A percentile compares a stretch with the other conserved stretches of the same genome.
phyloP scores from a whole-genome alignment of 2,888 invertebrate genomes.

The Neria commutata region DNA sequence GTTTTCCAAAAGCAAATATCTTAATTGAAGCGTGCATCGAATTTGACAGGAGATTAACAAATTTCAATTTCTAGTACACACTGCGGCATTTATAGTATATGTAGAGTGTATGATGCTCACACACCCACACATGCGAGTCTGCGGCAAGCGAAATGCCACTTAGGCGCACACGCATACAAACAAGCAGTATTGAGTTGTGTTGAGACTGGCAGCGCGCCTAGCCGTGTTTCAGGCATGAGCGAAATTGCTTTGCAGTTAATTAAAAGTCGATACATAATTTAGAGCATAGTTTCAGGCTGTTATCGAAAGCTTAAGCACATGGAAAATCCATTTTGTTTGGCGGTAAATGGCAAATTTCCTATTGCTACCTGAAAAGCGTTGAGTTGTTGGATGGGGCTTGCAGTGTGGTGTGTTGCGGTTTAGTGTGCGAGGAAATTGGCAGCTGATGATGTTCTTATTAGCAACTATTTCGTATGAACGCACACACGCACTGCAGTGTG shows the following conservation, averaged over 20 bases:
- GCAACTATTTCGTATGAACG: too few species aligned
- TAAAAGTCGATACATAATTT: slow-evolving; percentile 16
- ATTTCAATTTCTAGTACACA: background rate
- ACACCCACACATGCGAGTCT: background rate
- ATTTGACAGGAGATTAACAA: slow-evolving; percentile 1
- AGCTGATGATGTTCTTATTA: too few species aligned
- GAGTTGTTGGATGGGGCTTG: too few species aligned
- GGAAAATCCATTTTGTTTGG: background rate
- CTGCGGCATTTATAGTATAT: background rate
- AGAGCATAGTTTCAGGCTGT: slow-evolving; percentile 12
- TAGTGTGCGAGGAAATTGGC: too few species aligned
- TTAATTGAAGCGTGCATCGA: too few species aligned
- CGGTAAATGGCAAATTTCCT: background rate
- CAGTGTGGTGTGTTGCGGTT: background rate
- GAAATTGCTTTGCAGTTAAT: slow-evolving; percentile 20
- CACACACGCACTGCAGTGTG: too few species aligned
- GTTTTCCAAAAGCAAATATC: background rate
- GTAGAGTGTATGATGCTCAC: background rate
- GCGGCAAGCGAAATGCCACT: background rate
- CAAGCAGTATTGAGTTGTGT: background rate
- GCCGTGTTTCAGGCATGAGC: background rate
- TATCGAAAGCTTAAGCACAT: slow-evolving; percentile 13
- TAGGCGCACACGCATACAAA: background rate
- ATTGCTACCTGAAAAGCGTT: background rate
- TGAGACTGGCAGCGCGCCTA: too few species aligned